These are phyloP conservation scores for Notamacropus eugenii DNA, from an alignment of 2,797 vertebrate species.

Conservation along the genomic window DNA sequence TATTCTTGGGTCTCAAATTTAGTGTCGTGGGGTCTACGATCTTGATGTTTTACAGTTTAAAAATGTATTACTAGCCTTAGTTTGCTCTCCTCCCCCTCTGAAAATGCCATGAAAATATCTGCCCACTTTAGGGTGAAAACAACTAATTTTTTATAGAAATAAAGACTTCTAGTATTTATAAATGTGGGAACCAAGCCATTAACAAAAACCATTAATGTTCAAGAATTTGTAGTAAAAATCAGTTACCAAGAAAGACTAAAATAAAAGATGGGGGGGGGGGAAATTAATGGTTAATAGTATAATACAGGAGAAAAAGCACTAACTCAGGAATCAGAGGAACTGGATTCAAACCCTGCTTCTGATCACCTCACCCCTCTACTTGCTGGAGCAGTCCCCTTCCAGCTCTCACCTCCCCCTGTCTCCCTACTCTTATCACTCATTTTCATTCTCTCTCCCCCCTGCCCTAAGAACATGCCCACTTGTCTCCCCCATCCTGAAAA, in stretches of 20 bases:
- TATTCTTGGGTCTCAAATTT: not conserved
- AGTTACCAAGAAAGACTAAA: not conserved
- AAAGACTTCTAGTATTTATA: not conserved
- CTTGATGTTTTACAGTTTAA: not conserved
- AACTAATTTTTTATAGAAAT: not conserved
- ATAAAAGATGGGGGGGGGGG: not conserved
- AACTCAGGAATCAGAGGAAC: not conserved
- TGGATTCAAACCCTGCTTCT: not conserved
- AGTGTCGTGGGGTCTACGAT: too few species aligned
- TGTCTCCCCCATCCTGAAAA: not conserved
- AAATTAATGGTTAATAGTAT: not conserved
- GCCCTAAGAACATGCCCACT: not conserved
- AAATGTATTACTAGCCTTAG: not conserved
- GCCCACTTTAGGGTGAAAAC: not conserved
- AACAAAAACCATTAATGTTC: not conserved
- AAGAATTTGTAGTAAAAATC: not conserved
- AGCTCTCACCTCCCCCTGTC: not conserved
- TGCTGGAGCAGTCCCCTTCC: not conserved
- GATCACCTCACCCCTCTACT: not conserved
- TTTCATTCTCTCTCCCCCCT: not conserved
- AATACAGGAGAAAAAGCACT: not conserved
- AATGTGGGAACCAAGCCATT: not conserved
- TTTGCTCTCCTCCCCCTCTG: too few species aligned
- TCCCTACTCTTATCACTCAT: not conserved
- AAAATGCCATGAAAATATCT: not conserved